Evolutionary conservation across 2,113 vertebrate species (phyloP), one percentile per base, ranked within the genome.

Genomic region (Campylomormyrus tamandua): DNA sequence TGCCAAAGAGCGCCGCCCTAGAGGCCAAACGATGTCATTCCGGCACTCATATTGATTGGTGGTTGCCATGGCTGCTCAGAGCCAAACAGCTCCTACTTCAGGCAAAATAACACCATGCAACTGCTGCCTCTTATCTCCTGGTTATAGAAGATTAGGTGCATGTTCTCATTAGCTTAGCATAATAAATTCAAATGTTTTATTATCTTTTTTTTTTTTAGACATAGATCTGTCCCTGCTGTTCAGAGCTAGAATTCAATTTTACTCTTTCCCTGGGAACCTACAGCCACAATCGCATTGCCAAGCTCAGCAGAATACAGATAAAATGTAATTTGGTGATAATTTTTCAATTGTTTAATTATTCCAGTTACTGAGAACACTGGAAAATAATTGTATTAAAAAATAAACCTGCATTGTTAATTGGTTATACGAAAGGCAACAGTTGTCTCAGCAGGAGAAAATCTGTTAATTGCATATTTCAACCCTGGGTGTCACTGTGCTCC

Each of bases 311-410:
- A 95, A 96, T 95, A 95, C 93, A 95, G 94, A 96, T 94, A 93
- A 94, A 94, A 94, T 94, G 94, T 95, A 96, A 96, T 96, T 95
- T 96, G 94, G 95, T 95, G 95, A 96, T 95, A 94, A 93, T 95
- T 95, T 95, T 94, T 94, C 95, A 95, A 95, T 96, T 95, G 95
- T 95, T 95, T 95, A 93, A 95, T 95, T 95, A 94, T 94, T 94
- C 93, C 93, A 95, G 95, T 95, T 95, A 94, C 83, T 90, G 94
- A 88, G 93, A 92, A 92, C 56, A 83, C 70, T 93, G 92, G 91
- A 93, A 94, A 93, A 94, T 94, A 94, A 96, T 94, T 92, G 94
- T 92, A 94, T 94, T 93, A 94, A 93, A 87, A 58, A 87, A 85
- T 48, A n/a, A 48, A 46, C 83, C 42, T 24, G 83, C 86, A 56